Evolutionary conservation across 2,113 vertebrate genomes (phyloP), one percentile per base, ranked within the genome.

Genomic region (Gymnocephalus cernua): DNA sequence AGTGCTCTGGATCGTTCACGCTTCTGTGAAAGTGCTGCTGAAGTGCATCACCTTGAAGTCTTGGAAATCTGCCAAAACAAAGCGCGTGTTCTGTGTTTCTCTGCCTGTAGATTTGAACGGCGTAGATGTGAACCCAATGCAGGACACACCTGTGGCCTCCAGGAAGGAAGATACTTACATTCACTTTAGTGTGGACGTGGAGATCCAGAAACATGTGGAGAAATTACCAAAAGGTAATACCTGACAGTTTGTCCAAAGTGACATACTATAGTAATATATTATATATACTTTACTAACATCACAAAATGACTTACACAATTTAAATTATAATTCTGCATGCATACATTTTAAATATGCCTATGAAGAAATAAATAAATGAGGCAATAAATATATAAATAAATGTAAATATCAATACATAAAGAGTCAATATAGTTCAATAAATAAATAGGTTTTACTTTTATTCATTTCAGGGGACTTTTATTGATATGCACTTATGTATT

Each of bases 121-220:
- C 59, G 93, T 99, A 41, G 98, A 99, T 74, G 72, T 99, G 91
- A 98, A 97, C 86, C 98, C 97, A 32, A 95, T 97, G 74, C 98
- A 99, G 91, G 98, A 99, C 57, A 99, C 98, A 4, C 97, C 98
- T 0, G 96, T 99, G 90, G 98, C 97, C 81, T 94, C 95, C 82
- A 95, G 95, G 61, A 99, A 99, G 85, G 98, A 99, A 88, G 98
- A 99, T 79, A 99, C 95, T 0, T 99, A 99, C 47, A 95, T 99
- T 88, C 97, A 99, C 93, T 99, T 99, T 91, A 96, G 96, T 0
- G 95, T 98, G 87, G 97, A 99, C 63, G 95, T 99, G 0, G 98
- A 99, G 91, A 97, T 99, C 91, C 98, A 99, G 96, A 99, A 96
- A 93, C 98, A 99, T 13, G 89, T 99, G 74, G 98, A 99, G 92